Conservation (phyloP, 2,113 vertebrate species). For the Osmerus mordax region DNA sequence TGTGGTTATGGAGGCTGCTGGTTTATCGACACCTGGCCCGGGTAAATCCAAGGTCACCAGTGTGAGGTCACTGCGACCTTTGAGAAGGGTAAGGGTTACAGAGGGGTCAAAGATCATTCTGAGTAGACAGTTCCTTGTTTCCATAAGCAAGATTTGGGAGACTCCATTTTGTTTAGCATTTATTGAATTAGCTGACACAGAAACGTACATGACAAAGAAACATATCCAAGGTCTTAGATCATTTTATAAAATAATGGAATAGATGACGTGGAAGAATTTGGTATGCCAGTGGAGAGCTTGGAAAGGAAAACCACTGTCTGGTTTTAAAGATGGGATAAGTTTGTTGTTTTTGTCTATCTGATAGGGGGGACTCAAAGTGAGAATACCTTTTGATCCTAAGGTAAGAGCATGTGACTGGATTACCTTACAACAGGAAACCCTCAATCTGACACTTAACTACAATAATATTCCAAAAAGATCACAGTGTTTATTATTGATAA, state of each 20-base stretch:
- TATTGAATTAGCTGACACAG: too few species aligned
- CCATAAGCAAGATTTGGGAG: background rate
- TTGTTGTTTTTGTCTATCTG: background rate
- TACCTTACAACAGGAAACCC: background rate
- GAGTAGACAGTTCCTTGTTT: conserved; percentile 3
- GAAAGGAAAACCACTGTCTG: background rate
- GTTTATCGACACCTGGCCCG: conserved; percentile 61
- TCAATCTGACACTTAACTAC: background rate
- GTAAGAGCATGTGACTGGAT: conserved; percentile 19
- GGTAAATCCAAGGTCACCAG: conserved; percentile 49
- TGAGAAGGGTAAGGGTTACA: conserved; percentile 73
- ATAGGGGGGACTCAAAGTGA: conserved; percentile 48
- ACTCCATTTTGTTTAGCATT: conserved; percentile 4
- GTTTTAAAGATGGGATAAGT: background rate
- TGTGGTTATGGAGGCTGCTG: conserved; percentile 71
- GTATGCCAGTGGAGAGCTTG: too few species aligned
- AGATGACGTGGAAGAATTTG: too few species aligned
- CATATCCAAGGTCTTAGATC: too few species aligned
- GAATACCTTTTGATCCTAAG: conserved; percentile 47
- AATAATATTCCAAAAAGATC: too few species aligned
- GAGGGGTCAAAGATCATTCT: background rate
- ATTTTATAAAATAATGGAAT: too few species aligned
- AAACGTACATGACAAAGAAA: too few species aligned
- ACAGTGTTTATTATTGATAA: too few species aligned
- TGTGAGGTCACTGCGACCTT: conserved; percentile 76